These are phyloP conservation scores for Artibeus lituratus DNA, from an alignment of 2,797 vertebrate genomes.

Conservation along the genomic window DNA sequence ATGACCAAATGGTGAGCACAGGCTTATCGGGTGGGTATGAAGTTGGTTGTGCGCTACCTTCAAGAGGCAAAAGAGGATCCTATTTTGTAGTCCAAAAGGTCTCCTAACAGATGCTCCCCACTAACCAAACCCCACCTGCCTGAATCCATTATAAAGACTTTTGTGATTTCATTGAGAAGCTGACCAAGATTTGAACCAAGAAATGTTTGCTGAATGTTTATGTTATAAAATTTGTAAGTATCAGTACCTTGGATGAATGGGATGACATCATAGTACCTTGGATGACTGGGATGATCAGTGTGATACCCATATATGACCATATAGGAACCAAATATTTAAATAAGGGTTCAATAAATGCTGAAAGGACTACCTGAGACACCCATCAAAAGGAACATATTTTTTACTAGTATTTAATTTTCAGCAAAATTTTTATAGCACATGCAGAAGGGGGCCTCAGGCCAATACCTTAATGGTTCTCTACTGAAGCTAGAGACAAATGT, in stretches of 20 bases:
- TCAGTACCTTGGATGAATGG: too few species aligned
- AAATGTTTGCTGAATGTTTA: background rate
- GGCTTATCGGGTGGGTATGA: background rate
- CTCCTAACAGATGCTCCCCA: background rate
- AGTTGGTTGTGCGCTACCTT: background rate
- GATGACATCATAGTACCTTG: background rate
- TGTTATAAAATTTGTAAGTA: background rate
- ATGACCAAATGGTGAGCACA: background rate
- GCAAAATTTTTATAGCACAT: background rate
- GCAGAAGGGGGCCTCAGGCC: background rate
- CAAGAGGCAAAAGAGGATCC: background rate
- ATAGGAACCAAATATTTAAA: background rate
- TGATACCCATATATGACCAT: background rate
- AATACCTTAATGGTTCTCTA: background rate
- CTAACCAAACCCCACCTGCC: background rate
- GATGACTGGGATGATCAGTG: background rate
- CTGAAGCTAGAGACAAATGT: background rate
- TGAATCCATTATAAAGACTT: background rate
- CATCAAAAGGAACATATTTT: background rate
- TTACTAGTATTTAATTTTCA: background rate
- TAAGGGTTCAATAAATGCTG: background rate
- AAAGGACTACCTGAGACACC: background rate
- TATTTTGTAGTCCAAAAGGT: background rate
- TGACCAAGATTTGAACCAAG: background rate
- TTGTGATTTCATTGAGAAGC: background rate